Percentiles rank a stretch among this genome's conserved stretches.
Evolutionary conservation across 1,140 invertebrate genomes (phyloP).

Genomic region (Leptoteleia sp.): DNA sequence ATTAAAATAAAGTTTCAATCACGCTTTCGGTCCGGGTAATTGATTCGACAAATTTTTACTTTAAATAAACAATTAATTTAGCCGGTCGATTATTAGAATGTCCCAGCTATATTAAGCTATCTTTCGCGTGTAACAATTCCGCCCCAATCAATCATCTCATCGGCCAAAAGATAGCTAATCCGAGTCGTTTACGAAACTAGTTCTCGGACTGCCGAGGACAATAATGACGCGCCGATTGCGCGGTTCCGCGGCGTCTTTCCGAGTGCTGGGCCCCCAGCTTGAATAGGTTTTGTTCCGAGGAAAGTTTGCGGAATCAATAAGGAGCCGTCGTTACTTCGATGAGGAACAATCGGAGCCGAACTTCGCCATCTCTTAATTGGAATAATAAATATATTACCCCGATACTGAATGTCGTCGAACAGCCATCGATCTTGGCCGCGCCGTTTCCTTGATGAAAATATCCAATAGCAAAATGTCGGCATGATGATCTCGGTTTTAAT

Average conservation of each 20-base stretch:
- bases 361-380: constrained; percentile 62
- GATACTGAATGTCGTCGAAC: constrained; percentile 38
- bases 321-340: constrained; percentile 35
- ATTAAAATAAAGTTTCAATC: too few relatives aligned
- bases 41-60: too few relatives aligned
- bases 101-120: too few relatives aligned
- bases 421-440: constrained; percentile 29
- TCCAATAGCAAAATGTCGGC: constrained; percentile 20
- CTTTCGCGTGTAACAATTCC: too few relatives aligned
- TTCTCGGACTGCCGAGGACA: constrained; percentile 17
- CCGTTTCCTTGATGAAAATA: constrained; percentile 28
- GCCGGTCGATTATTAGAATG: too few relatives aligned
- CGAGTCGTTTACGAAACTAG: constrained; percentile 30
- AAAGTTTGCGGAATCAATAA: constrained; percentile 60
- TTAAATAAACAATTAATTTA: too few relatives aligned
- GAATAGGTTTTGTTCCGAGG: constrained; percentile 37
- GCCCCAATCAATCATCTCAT: constrained; percentile 27
- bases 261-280: neutral
- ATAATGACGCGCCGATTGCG: constrained; percentile 19
- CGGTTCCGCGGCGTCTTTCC: constrained; percentile 20
- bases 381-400: constrained; percentile 63
- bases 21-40: too few relatives aligned
- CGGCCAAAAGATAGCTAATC: constrained; percentile 39
- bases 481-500: constrained; percentile 30
- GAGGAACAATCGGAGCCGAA: constrained; percentile 46